Conservation (phyloP, 2,113 vertebrate species). For the Isichthys henryi region DNA sequence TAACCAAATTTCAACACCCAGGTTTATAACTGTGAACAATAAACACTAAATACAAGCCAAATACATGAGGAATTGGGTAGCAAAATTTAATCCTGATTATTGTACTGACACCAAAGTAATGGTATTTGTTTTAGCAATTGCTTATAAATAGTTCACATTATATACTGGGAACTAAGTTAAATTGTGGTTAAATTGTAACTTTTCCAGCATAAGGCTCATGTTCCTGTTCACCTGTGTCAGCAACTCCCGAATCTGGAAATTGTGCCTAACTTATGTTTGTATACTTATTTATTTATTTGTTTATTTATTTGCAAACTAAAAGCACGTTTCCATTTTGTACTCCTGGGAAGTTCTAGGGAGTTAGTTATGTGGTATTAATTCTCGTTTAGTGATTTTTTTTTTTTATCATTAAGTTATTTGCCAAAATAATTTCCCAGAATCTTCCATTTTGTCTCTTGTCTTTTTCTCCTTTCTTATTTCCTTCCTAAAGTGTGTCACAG, state of each 20-base stretch:
- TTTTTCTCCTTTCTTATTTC: not conserved
- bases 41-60: not conserved
- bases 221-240: not conserved
- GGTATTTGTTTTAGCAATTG: not conserved
- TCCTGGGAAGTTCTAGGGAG: not conserved
- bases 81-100: not conserved
- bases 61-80: not conserved
- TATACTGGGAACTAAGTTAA: not conserved
- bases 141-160: not conserved
- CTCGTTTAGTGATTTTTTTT: not conserved
- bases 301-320: not conserved
- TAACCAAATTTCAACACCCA: not conserved
- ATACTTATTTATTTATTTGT: not conserved
- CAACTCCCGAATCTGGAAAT: not conserved
- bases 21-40: not conserved
- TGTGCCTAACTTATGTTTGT: not conserved
- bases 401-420: not conserved
- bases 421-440: not conserved
- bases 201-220: not conserved
- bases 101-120: not conserved
- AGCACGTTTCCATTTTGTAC: not conserved
- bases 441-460: not conserved
- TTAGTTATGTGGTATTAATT: not conserved
- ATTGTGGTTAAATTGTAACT: not conserved
- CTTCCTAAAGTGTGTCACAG: not conserved